Percentiles rank a stretch among this genome's conserved stretches.
These are phyloP conservation scores for Dipus sagitta DNA, from an alignment of 2,797 vertebrate genomes.

Conservation along the genomic window DNA sequence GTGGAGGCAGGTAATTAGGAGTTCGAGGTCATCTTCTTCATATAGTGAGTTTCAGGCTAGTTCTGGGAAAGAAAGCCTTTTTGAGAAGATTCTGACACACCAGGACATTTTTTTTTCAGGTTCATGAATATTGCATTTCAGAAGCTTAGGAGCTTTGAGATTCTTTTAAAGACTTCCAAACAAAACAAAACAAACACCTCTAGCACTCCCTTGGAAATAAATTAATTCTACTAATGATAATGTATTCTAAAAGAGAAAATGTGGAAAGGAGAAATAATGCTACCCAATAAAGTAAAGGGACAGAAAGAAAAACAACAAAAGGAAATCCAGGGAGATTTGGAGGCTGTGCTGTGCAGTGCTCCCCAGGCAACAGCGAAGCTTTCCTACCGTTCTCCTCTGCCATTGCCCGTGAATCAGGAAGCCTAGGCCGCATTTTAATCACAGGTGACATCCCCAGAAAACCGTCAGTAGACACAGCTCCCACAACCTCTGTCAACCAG, in stretches of 20 bases:
- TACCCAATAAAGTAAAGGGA: neutral
- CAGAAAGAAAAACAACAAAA: neutral
- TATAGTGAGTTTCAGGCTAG: neutral
- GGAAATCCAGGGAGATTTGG: neutral
- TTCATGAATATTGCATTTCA: neutral
- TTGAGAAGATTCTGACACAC: neutral
- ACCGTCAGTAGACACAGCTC: neutral
- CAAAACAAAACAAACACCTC: neutral
- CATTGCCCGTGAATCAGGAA: neutral
- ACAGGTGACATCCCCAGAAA: neutral
- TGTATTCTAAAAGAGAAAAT: neutral
- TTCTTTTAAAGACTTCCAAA: conserved; percentile 3
- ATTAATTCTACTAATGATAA: conserved; percentile 45
- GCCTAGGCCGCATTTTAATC: neutral
- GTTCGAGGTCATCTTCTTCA: neutral
- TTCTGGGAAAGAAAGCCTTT: neutral
- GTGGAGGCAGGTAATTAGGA: neutral
- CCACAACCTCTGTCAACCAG: neutral
- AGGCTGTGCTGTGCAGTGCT: neutral
- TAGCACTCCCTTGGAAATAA: neutral
- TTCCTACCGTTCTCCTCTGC: conserved; percentile 13
- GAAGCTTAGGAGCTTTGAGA: neutral
- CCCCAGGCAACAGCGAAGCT: neutral
- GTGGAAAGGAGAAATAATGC: neutral
- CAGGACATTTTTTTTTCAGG: conserved; percentile 25